Percentiles rank a stretch among this genome's conserved stretches.
These are phyloP conservation scores for Blastobasis lacticolella DNA, from an alignment of 2,888 invertebrate species.

Conservation along the genomic window DNA sequence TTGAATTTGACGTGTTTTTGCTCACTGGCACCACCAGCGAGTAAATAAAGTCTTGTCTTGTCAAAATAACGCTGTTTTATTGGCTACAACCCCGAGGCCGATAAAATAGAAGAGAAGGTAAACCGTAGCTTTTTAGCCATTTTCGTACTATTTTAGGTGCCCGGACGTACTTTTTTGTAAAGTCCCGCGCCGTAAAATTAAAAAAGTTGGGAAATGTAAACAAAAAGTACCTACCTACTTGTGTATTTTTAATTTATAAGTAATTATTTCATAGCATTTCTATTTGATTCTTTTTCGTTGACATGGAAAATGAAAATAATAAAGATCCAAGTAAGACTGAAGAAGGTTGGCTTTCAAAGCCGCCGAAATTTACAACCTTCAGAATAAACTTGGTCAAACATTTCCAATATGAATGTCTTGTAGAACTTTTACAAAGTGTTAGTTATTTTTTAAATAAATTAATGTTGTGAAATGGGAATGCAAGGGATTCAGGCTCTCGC, in stretches of 20 bases:
- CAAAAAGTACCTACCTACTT: background rate
- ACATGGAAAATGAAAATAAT: no score
- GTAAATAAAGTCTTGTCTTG: no score
- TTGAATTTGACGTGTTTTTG: no score
- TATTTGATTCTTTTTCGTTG: background rate
- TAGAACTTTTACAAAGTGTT: conserved; percentile 36
- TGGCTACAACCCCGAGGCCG: no score
- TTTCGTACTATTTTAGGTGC: no score
- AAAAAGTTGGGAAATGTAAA: background rate
- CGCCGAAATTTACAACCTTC: conserved; percentile 80
- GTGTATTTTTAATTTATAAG: background rate
- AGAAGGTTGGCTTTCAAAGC: conserved; percentile 73
- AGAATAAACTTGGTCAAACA: conserved; percentile 78
- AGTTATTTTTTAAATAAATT: conserved; percentile 10
- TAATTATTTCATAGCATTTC: background rate
- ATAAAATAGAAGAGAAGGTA: no score
- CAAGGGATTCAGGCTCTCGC: no score
- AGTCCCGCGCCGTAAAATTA: background rate
- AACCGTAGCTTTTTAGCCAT: no score
- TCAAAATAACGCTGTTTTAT: no score
- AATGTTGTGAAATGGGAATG: no score
- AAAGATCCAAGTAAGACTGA: conserved; percentile 1
- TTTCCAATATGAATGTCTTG: conserved; percentile 37
- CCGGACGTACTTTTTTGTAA: no score
- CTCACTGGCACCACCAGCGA: no score